Percentiles rank a stretch among this genome's conserved stretches.
phyloP scores from a whole-genome alignment of 1,140 invertebrate genomes.

The Oedothorax gibbosus region DNA sequence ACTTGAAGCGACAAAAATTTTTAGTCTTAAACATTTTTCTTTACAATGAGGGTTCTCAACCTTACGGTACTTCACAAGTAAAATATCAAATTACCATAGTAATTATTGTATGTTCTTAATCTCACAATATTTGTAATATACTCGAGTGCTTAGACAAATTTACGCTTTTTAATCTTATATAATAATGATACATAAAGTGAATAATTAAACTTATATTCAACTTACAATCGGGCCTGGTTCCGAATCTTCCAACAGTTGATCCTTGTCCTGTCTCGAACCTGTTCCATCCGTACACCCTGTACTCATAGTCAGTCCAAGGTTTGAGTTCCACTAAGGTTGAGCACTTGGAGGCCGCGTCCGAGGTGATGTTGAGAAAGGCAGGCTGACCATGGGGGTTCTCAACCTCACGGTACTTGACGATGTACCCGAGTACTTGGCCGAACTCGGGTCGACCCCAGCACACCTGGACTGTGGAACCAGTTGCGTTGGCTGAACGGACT shows the following conservation, averaged over 20 bases:
- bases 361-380: slow-evolving; percentile 54
- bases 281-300: slow-evolving; percentile 61
- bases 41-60: too few species aligned
- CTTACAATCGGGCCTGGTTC: slow-evolving; percentile 63
- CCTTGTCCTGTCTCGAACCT: slow-evolving; percentile 60
- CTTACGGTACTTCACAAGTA: too few species aligned
- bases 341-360: slow-evolving; percentile 38
- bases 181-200: background rate
- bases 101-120: too few species aligned
- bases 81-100: too few species aligned
- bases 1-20: too few species aligned
- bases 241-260: slow-evolving; percentile 53
- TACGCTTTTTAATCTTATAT: too few species aligned
- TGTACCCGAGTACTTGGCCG: slow-evolving; percentile 54
- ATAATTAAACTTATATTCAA: background rate
- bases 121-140: too few species aligned
- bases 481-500: slow-evolving; percentile 45
- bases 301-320: slow-evolving; percentile 62
- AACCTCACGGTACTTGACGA: slow-evolving; percentile 54
- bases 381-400: slow-evolving; percentile 9
- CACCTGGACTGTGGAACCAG: slow-evolving; percentile 48
- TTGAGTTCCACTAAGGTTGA: slow-evolving; percentile 32
- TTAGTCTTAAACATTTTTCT: too few species aligned
- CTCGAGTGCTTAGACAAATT: too few species aligned
- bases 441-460: slow-evolving; percentile 56